A percentile compares a stretch with the other conserved stretches of the same genome.
phyloP scores from a whole-genome alignment of 2,888 invertebrate genomes.

The Cyrtodaria siliqua region DNA sequence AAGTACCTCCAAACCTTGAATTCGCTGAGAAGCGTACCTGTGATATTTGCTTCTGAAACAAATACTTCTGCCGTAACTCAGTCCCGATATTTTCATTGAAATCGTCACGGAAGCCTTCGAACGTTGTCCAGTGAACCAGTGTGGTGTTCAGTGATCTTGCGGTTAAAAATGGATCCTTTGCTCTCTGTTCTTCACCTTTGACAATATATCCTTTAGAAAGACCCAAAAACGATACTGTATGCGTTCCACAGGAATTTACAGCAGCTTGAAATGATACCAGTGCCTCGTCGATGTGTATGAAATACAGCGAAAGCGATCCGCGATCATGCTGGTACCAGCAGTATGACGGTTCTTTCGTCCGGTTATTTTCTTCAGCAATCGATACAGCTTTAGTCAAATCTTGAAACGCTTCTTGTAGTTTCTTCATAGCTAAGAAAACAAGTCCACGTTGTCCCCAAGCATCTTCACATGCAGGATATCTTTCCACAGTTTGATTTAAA shows the following conservation, averaged over 20 bases:
- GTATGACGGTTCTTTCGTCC: not conserved
- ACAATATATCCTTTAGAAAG: not conserved
- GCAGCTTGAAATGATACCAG: not conserved
- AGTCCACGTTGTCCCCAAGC: slow-evolving; percentile 4
- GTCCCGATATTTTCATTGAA: no score
- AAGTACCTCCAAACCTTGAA: no score
- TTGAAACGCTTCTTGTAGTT: not conserved
- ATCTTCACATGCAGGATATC: not conserved
- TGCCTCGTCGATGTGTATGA: slow-evolving; percentile 4
- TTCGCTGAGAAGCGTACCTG: no score
- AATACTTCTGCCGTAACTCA: no score
- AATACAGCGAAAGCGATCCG: not conserved
- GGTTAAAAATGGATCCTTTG: not conserved
- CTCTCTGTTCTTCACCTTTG: not conserved
- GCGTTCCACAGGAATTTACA: not conserved
- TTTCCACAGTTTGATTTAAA: not conserved
- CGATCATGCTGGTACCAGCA: slow-evolving; percentile 5
- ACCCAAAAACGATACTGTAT: slow-evolving; percentile 3
- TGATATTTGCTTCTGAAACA: no score
- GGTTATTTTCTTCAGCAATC: not conserved
- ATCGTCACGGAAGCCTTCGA: not conserved
- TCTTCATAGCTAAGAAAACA: slow-evolving; percentile 1
- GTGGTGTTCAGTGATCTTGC: not conserved
- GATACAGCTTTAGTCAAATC: not conserved
- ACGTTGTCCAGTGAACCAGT: slow-evolving; percentile 2